phyloP scores from a whole-genome alignment of 1,140 invertebrate genomes.

The Oryzaephilus surinamensis region DNA sequence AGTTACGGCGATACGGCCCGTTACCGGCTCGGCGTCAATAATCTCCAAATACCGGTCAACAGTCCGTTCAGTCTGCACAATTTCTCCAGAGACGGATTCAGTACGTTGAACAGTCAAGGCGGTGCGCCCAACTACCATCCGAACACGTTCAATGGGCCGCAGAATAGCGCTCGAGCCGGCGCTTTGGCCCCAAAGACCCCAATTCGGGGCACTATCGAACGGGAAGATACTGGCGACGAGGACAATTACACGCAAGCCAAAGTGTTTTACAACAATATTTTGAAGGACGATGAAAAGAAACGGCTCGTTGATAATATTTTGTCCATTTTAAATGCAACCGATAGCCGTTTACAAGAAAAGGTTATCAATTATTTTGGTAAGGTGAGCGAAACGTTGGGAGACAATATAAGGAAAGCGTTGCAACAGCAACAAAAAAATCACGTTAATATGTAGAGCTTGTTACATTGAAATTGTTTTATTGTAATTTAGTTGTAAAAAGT shows the following conservation, averaged over 20 bases:
- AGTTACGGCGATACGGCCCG: conserved; percentile 92
- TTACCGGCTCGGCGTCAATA: conserved; percentile 80
- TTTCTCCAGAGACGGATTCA: conserved; percentile 33
- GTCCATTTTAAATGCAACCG: too few species aligned
- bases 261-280: background rate
- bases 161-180: too few species aligned
- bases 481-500: too few species aligned
- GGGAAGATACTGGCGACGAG: background rate
- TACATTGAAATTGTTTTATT: too few species aligned
- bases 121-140: background rate
- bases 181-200: background rate
- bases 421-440: too few species aligned
- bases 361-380: too few species aligned
- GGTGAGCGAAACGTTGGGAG: too few species aligned
- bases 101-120: background rate
- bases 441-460: too few species aligned
- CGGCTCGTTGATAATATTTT: background rate
- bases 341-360: too few species aligned
- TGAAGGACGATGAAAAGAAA: background rate
- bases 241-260: background rate
- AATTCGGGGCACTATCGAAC: background rate
- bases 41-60: conserved; percentile 90
- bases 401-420: too few species aligned
- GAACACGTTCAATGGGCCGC: background rate
- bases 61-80: conserved; percentile 54